Base-by-base conservation (phyloP, 2,113 vertebrate genomes). In the Mobula birostris region DNA sequence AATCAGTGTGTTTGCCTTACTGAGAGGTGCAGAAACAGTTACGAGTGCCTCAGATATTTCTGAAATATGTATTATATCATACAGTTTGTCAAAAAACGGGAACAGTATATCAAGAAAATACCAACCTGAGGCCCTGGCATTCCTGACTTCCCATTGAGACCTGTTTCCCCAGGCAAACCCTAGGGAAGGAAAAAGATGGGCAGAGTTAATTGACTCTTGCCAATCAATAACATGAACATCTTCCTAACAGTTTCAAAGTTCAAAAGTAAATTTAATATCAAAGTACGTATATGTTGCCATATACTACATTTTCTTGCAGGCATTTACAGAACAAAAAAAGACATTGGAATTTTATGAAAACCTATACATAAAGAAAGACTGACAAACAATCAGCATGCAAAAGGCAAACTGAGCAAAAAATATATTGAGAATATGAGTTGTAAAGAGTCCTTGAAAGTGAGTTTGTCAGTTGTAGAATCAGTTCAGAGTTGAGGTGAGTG, bases 131-230 rank as follows among this genome's bases (percentile, higher is more conserved):
- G 40, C 1, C 91, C 91, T 74, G 91, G 68, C 1, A 48, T 27
- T 4, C 91, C 91, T 29, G 91, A 48, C 70, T 74, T 93, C 36
- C 91, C 91, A 93, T 93, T 74, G 70, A 93, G 40, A 74, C 91
- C 91, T 6, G 91, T 93, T 48, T 93, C 91, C 48, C 91, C 91
- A 74, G 70, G 68, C 70, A 93, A 93, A 74, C 91, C 91, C 91
- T 93, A 56, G 2, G n/a, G 68, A 93, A 56, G 21, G 21, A 93
- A 9, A 90, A 17, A 40, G 36, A 70, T 74, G 40, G 32, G 3
- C n/a, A 6, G 6, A 7, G 21, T 74, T 56, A 93, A 82, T 7
- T 19, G 8, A 1, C 27, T 61, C 0, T 0, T 19, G 14, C 6
- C 5, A 17, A 32, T 66, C 32, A 66, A 1, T n/a, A 58, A 85